Evolutionary conservation across 2,888 invertebrate species (phyloP).

Genomic region (Petrolisthes manimaculis): DNA sequence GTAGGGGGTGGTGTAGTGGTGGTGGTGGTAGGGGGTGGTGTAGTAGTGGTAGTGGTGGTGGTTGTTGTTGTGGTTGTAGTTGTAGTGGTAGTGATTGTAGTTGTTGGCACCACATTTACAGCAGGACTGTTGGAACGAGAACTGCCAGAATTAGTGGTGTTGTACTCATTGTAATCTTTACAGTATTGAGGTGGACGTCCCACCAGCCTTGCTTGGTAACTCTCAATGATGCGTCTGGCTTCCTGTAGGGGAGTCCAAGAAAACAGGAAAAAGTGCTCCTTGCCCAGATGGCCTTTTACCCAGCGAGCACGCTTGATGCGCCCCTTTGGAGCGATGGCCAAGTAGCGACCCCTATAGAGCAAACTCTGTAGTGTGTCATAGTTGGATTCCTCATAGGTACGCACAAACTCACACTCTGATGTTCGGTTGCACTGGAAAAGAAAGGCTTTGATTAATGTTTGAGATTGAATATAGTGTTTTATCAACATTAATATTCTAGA

Average conservation of each 20-base stretch:
- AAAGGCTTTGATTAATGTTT: not conserved
- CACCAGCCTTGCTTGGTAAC: slow-evolving; percentile 36
- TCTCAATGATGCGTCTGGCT: slow-evolving; percentile 39
- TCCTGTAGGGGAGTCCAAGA: slow-evolving; percentile 25
- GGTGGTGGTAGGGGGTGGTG: slow-evolving; percentile 9
- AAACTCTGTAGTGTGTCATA: slow-evolving; percentile 58
- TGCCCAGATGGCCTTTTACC: slow-evolving; percentile 40
- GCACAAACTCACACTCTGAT: slow-evolving; percentile 56
- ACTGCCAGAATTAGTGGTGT: slow-evolving; percentile 18
- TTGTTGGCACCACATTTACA: slow-evolving; percentile 12
- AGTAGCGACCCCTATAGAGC: slow-evolving; percentile 47
- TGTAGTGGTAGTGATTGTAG: slow-evolving; percentile 20
- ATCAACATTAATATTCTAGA: no score
- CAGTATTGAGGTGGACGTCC: slow-evolving; percentile 51
- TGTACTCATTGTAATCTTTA: slow-evolving; percentile 49
- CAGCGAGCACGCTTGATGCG: slow-evolving; percentile 59
- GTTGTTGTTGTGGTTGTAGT: slow-evolving; percentile 27
- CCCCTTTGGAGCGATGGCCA: slow-evolving; percentile 54
- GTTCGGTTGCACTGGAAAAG: slow-evolving; percentile 60
- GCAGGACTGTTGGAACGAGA: not conserved
- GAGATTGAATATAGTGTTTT: no score
- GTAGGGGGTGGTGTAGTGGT: slow-evolving; percentile 27
- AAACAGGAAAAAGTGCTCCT: slow-evolving; percentile 57
- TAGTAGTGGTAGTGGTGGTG: slow-evolving; percentile 24
- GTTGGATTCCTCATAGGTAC: slow-evolving; percentile 47